Percentiles rank a stretch among this genome's conserved stretches.
Evolutionary conservation across 2,888 invertebrate genomes (phyloP).

Genomic region (Dorcus parallelipipedus): DNA sequence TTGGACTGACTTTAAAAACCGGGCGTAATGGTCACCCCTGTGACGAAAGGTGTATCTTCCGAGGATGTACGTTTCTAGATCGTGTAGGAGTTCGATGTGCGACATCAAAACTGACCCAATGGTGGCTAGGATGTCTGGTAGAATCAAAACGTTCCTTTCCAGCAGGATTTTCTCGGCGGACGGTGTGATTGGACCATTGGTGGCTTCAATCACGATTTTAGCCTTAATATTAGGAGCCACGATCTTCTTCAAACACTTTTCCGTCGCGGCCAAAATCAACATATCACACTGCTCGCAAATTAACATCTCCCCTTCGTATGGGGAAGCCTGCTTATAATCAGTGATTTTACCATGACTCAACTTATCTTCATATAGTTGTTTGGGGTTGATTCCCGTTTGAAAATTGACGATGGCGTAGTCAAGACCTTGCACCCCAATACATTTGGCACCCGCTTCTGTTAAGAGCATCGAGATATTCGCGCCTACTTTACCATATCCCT

Average conservation of each 20-base stretch:
- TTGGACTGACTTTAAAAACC: conserved; percentile 53
- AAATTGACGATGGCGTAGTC: conserved; percentile 62
- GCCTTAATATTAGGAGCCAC: conserved; percentile 85
- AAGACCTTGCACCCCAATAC: conserved; percentile 67
- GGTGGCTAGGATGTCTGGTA: conserved; percentile 75
- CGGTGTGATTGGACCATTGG: conserved; percentile 86
- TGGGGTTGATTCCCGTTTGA: conserved; percentile 63
- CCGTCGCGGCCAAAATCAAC: conserved; percentile 88
- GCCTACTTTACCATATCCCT: conserved; percentile 83
- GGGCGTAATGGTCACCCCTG: conserved; percentile 78
- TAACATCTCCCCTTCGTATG: conserved; percentile 54
- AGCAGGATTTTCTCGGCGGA: conserved; percentile 75
- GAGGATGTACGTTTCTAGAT: no score
- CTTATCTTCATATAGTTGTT: conserved; percentile 75
- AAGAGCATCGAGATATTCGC: conserved; percentile 69
- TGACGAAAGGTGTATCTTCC: conserved; percentile 66
- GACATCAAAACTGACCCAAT: conserved; percentile 89
- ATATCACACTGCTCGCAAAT: conserved; percentile 90
- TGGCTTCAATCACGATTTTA: conserved; percentile 86
- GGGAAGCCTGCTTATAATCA: conserved; percentile 80
- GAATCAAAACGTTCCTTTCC: conserved; percentile 69
- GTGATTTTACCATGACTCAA: conserved; percentile 82
- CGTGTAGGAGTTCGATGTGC: conserved; percentile 65
- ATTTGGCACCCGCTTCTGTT: conserved; percentile 64
- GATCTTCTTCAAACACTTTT: conserved; percentile 81